Evolutionary conservation across 2,888 invertebrate genomes (phyloP), one percentile per base, ranked within the genome.

Genomic region (Zygaena filipendulae): DNA sequence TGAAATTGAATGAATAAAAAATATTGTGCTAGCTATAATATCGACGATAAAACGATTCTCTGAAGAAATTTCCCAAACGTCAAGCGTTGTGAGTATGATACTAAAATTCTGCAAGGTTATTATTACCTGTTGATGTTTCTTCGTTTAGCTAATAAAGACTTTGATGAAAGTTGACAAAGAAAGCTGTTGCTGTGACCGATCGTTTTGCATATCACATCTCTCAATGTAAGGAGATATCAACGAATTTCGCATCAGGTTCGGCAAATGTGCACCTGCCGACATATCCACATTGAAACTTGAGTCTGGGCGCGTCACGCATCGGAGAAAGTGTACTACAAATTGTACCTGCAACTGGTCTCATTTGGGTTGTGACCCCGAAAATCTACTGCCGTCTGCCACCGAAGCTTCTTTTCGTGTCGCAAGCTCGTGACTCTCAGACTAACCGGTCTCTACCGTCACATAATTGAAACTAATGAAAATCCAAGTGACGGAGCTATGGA

Each of bases 301-400:
- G 46, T 36, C 47, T 51, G 60, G 53, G 53, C 57, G 56, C 69
- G 70, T 71, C 72, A 70, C 66, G 66, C 62, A 66, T 44, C 43
- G 71, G 77, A 67, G 77, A 79, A 79, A 79, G 77, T 79, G 71
- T 71, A 75, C 69, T 61, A 69, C 67, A 64, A 66, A 59, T 49
- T 46, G 55, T 62, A 68, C 67, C 62, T 60, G 61, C 43, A 44
- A 64, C 70, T 70, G 72, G 70, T 67, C 68, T 55, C 69, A 75
- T 64, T 72, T 77, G 64, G 77, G 75, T 71, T 70, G 54, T 56
- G 71, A 61, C 74, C 74, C 72, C 74, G 69, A 72, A 72, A 63
- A 56, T 59, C 57, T 53, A 55, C 55, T 47, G 53, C 50, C 58
- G 45, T n/a, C n/a, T n/a, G n/a, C n/a, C 54, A 51, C 39, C 49